Base-by-base conservation (phyloP, 2,888 invertebrate species). In the Drosophila sordidula region DNA sequence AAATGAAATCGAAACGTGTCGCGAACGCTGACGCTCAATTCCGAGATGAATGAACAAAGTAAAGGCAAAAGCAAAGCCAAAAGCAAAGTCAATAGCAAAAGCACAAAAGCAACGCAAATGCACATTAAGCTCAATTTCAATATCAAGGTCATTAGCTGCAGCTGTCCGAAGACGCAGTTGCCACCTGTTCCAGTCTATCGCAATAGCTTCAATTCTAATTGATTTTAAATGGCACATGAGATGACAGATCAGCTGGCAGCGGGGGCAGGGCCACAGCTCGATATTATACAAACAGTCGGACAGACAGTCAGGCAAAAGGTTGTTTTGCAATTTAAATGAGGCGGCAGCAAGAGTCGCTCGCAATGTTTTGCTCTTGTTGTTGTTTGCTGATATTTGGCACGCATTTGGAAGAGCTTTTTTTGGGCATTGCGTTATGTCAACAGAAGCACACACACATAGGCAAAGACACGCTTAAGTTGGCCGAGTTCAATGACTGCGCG, bases 81-180 rank as follows among this genome's bases (percentile, higher is more conserved):
- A 54, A n/a, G 22, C 56, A 61, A 44, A 68, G 5, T 32, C 47
- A 61, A 50, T 42, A 32, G 45, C 56, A 69, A 66, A 49, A 65
- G 55, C 46, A 64, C 42, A 70, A 66, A 68, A 34, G 11, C 59
- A 72, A 59, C 29, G 66, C 34, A 58, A 63, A 65, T 45, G 6
- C 49, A 56, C 29, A 29, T 29, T 29, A 78, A 88, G 81, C 80
- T 87, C 82, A 86, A 81, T 90, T 90, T 90, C 91, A 90, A 80
- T 90, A 91, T 89, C 90, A 90, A 90, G 90, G 90, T 87, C 89
- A 76, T 85, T 78, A 82, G 86, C 81, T 70, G 82, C 71, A 85
- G 75, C 86, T 75, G 82, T 41, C 32, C 41, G 41, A 66, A 69
- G 75, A 42, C 66, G 64, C 68, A 77, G 62, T 63, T 56, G 61